These are phyloP conservation scores for Neogale vison DNA, from an alignment of 2,113 vertebrate genomes.

Conservation along the genomic window DNA sequence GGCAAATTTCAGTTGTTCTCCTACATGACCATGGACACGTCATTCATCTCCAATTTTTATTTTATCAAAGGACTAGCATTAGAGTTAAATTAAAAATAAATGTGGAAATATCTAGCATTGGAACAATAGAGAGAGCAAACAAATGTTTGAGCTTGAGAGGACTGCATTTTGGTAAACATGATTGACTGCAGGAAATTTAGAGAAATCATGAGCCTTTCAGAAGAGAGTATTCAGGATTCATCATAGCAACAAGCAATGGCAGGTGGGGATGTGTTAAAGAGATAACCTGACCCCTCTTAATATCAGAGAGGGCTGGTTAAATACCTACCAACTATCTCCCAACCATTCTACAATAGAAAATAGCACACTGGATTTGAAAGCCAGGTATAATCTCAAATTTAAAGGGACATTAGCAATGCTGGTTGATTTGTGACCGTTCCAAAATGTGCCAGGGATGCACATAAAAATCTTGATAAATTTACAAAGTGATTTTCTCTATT, in stretches of 20 bases:
- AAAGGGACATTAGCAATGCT: neutral
- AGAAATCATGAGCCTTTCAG: neutral
- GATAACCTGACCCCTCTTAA: neutral
- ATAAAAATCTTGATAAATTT: neutral
- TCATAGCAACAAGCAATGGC: neutral
- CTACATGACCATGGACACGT: neutral
- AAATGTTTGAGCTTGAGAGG: neutral
- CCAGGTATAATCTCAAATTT: neutral
- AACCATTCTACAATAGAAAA: neutral
- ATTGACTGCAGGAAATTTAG: neutral
- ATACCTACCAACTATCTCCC: neutral
- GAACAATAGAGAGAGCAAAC: neutral
- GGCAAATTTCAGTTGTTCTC: neutral
- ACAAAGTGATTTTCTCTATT: neutral
- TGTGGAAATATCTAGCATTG: neutral
- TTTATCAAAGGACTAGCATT: neutral
- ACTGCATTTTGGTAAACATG: neutral
- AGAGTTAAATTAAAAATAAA: neutral
- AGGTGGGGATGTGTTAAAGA: neutral
- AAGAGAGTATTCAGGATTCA: neutral
- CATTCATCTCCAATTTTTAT: neutral
- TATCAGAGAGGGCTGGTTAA: neutral
- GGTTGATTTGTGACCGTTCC: neutral
- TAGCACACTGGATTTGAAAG: neutral
- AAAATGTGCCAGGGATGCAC: neutral